phyloP scores from a whole-genome alignment of 2,888 invertebrate genomes.

The Gonocerus acuteangulatus region DNA sequence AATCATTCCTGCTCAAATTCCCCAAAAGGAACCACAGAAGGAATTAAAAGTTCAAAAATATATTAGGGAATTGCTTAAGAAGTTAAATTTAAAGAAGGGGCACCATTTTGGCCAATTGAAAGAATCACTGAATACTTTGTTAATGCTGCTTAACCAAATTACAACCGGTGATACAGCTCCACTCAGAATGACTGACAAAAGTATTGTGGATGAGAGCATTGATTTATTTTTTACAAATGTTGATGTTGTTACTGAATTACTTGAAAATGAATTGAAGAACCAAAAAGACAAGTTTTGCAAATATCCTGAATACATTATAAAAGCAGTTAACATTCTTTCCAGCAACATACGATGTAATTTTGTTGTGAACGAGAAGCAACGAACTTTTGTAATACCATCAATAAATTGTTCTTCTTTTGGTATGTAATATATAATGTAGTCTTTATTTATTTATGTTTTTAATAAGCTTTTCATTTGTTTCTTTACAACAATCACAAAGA shows the following conservation, averaged over 20 bases:
- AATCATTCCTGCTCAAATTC: neutral
- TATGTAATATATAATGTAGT: neutral
- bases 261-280: constrained; percentile 20
- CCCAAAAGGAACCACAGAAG: neutral
- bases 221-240: constrained; percentile 11
- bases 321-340: constrained; percentile 15
- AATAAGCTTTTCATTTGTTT: no score
- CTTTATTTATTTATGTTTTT: no score
- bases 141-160: constrained; percentile 1
- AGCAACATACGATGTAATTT: constrained; percentile 12
- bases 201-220: constrained; percentile 8
- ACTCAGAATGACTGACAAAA: neutral
- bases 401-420: neutral
- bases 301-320: neutral
- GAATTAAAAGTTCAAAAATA: constrained; percentile 7
- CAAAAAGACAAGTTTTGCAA: constrained; percentile 2
- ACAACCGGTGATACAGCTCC: neutral
- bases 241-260: constrained; percentile 8
- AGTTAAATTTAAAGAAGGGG: constrained; percentile 12
- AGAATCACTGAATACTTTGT: neutral
- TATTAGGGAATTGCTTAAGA: constrained; percentile 4
- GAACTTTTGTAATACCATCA: neutral
- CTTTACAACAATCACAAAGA: no score
- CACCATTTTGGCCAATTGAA: neutral
- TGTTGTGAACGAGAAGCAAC: neutral